A percentile compares a stretch with the other conserved stretches of the same genome.
Conservation (phyloP, 2,797 vertebrate species). For the Tragelaphus oryx region DNA sequence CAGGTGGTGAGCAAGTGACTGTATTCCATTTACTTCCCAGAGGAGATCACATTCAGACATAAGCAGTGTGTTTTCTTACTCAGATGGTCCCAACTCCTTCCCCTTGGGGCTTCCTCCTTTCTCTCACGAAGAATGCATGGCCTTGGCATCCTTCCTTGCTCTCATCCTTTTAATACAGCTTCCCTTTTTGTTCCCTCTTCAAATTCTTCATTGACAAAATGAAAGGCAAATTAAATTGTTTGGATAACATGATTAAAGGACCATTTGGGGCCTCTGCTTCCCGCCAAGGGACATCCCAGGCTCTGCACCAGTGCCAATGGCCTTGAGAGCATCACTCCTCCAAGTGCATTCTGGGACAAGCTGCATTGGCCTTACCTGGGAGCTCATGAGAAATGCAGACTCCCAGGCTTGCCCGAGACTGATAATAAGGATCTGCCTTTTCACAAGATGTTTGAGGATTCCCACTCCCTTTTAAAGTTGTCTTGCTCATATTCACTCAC, state of each 20-base stretch:
- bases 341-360: not conserved
- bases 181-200: not conserved
- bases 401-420: not conserved
- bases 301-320: not conserved
- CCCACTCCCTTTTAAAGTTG: not conserved
- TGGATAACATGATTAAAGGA: not conserved
- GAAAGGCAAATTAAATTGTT: not conserved
- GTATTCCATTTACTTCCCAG: not conserved
- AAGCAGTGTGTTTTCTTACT: not conserved
- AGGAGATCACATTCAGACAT: not conserved
- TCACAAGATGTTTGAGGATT: not conserved
- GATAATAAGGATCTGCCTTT: not conserved
- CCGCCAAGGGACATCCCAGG: not conserved
- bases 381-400: not conserved
- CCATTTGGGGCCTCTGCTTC: not conserved
- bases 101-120: not conserved
- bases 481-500: not conserved
- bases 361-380: not conserved
- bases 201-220: conserved; percentile 3
- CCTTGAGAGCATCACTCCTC: not conserved
- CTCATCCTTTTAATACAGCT: not conserved
- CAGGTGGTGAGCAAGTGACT: not conserved
- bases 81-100: not conserved
- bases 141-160: not conserved
- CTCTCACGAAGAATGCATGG: not conserved